Evolutionary conservation across 30 jellyfish, hydroid and myxozoan species (phyloP).

Genomic region (Catostylus mosaicus): DNA sequence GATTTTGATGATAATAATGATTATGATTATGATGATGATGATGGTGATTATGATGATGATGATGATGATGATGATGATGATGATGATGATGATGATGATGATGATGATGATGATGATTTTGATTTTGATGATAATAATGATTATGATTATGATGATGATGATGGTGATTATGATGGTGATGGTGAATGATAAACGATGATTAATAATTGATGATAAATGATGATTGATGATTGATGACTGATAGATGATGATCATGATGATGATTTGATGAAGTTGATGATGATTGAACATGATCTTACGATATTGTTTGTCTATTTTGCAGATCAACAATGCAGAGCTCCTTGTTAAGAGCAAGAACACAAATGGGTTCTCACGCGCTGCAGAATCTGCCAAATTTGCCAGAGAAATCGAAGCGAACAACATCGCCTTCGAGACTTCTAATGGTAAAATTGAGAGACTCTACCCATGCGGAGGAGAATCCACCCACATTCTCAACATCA

Average conservation of each 20-base stretch:
- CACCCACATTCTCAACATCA: conserved; percentile 83
- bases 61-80: conserved; percentile 4
- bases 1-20: neutral
- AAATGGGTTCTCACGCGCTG: conserved; percentile 69
- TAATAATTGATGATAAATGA: neutral
- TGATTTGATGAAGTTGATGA: no score
- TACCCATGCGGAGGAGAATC: conserved; percentile 76
- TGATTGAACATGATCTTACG: no score
- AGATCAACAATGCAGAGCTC: conserved; percentile 97
- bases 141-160: neutral
- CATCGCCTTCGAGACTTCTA: conserved; percentile 63
- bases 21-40: conserved; percentile 2
- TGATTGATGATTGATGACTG: neutral
- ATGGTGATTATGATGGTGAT: neutral
- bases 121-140: neutral
- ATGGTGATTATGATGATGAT: conserved; percentile 10
- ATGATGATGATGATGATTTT: no score
- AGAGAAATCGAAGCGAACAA: conserved; percentile 83
- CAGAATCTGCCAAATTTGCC: conserved; percentile 88
- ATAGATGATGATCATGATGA: no score
- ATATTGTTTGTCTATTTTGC: no score
- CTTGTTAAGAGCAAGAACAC: conserved; percentile 88
- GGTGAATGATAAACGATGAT: neutral
- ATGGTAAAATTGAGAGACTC: conserved; percentile 71
- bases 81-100: conserved; percentile 8